Conservation (phyloP, 2,113 vertebrate species). For the Limnothrissa miodon region DNA sequence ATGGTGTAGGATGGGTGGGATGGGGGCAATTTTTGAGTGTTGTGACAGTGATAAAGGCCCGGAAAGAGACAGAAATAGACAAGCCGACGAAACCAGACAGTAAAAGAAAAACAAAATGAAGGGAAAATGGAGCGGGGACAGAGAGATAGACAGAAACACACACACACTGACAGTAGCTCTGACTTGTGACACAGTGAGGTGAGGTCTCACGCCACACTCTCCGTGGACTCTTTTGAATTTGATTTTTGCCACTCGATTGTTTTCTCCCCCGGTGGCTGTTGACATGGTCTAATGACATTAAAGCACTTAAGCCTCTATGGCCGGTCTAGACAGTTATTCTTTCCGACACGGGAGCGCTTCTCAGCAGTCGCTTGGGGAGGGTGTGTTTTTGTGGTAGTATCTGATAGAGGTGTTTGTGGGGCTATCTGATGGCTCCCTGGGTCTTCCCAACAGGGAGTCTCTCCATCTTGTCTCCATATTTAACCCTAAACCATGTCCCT, state of each 20-base stretch:
- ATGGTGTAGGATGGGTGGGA: too few relatives aligned
- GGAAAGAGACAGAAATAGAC: background rate
- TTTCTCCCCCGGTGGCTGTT: conserved; percentile 58
- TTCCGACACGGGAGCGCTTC: conserved; percentile 31
- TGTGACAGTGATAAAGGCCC: background rate
- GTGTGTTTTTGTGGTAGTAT: background rate
- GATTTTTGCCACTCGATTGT: conserved; percentile 61
- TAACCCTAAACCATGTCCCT: background rate
- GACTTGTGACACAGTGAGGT: background rate
- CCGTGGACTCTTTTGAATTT: conserved; percentile 54
- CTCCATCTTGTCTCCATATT: background rate
- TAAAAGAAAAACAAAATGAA: background rate
- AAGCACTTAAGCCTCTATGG: conserved; percentile 43
- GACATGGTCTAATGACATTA: conserved; percentile 65
- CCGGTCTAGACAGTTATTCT: conserved; percentile 36
- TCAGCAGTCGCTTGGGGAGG: background rate
- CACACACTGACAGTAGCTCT: background rate
- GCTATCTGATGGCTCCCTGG: background rate
- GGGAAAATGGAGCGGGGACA: background rate
- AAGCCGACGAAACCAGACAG: background rate
- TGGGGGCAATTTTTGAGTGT: background rate
- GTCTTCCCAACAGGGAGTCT: background rate
- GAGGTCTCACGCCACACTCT: background rate
- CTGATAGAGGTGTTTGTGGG: background rate
- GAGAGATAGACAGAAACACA: background rate